Base-by-base conservation (phyloP, 2,113 vertebrate genomes). In the Sitta europaea region DNA sequence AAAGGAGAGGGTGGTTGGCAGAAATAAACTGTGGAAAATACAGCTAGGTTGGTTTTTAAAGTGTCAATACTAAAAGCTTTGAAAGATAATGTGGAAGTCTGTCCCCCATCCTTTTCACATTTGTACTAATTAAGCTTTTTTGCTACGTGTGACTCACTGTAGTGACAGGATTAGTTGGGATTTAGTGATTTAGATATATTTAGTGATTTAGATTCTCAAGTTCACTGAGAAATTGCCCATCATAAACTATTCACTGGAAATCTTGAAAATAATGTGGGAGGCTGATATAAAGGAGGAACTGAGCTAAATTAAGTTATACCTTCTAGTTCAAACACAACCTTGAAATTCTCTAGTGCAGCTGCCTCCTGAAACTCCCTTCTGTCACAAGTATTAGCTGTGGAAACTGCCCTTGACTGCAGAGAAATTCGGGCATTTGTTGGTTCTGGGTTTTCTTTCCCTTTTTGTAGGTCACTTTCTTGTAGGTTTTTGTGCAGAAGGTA, bases 111-210 rank as follows among this genome's bases (percentile, higher is more conserved):
- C n/a, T 88, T 71, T 70, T 59, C 33, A 40, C 22, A 59, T 92
- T 81, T 86, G 54, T 23, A 80, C 28, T 62, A 74, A 51, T 93
- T 91, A 87, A 74, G 61, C n/a, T 77, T 93, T 93, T 91, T 89
- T 86, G 67, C 40, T 71, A 22, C 3, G 3, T 77, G 74, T 80
- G n/a, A 79, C 62, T 79, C 53, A 67, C 48, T 43, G 42, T 25
- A 74, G 43, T 31, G 83, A 71, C 59, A 86, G 76, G 47, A 90
- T 86, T 90, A 88, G 42, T 48, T 65, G 47, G 51, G 86, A 78
- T 94, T 90, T 90, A 65, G 63, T 76, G 42, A 74, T 91, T 90
- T 87, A 71, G 51, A 47, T 62, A 43, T 43, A 87, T 91, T 92
- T 89, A 88, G 65, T 80, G 54, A 85, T 79, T 92, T 63, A 67